phyloP scores from a whole-genome alignment of 2,113 vertebrate species.

The Syngnathoides biaculeatus region DNA sequence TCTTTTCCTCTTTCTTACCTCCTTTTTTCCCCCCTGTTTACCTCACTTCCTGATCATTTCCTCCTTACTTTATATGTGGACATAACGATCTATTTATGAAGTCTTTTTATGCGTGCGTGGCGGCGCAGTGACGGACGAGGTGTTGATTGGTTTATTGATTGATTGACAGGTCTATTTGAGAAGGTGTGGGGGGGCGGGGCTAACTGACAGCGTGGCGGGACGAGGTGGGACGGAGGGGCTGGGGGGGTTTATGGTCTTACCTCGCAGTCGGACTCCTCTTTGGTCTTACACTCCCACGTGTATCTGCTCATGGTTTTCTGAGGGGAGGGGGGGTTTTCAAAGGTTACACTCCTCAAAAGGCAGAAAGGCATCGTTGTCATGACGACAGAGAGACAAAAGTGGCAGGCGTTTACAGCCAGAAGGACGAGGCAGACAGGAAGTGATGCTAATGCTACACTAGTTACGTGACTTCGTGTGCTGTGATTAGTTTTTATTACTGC shows the following conservation, averaged over 20 bases:
- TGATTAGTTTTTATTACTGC: background rate
- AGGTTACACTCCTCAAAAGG: conserved; percentile 73
- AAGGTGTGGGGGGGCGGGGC: conserved; percentile 36
- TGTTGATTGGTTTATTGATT: background rate
- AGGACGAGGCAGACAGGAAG: conserved; percentile 27
- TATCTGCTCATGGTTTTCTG: conserved; percentile 85
- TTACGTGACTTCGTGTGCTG: background rate
- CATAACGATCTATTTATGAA: background rate
- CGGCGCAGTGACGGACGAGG: background rate
- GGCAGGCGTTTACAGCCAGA: conserved; percentile 19
- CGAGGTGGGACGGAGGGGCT: conserved; percentile 16
- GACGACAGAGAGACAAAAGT: conserved; percentile 35
- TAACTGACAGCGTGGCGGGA: conserved; percentile 46
- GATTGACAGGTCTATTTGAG: conserved; percentile 55
- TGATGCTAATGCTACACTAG: conserved; percentile 1
- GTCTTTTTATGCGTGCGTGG: background rate
- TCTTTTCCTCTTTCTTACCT: background rate
- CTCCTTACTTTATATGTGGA: background rate
- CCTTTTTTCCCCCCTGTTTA: background rate
- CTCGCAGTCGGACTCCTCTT: conserved; percentile 79
- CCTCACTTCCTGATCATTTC: background rate
- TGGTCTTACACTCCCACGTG: conserved; percentile 84
- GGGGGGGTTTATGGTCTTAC: conserved; percentile 62
- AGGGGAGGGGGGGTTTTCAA: conserved; percentile 70
- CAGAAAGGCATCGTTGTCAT: conserved; percentile 53